Percentiles rank a stretch among this genome's conserved stretches.
These are phyloP conservation scores for Hycleus cichorii DNA, from an alignment of 1,140 invertebrate genomes.

Conservation along the genomic window DNA sequence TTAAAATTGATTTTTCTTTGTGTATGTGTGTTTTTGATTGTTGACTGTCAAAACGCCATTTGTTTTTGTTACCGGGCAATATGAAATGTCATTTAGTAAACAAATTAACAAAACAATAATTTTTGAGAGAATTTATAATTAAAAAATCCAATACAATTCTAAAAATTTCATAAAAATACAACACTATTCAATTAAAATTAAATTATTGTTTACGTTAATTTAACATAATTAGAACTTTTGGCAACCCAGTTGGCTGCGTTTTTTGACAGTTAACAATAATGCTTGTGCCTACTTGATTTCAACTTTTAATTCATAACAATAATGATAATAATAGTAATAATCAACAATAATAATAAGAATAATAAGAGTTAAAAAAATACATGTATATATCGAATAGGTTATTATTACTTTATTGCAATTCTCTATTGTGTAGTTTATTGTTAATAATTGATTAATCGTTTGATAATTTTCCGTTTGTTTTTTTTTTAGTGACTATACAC, in stretches of 20 bases:
- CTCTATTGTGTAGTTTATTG: background rate
- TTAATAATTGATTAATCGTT: background rate
- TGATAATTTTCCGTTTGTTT: background rate
- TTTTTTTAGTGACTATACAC: constrained; percentile 31
- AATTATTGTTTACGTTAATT: no score
- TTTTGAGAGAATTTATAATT: no score
- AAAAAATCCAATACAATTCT: background rate
- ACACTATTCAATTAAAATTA: no score
- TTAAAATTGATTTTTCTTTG: no score
- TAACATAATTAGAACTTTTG: no score
- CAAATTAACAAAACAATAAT: constrained; percentile 7
- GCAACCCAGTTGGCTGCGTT: no score
- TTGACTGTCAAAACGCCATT: constrained; percentile 33
- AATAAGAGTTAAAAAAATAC: background rate
- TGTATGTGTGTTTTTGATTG: no score
- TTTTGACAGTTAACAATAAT: no score
- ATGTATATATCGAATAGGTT: background rate
- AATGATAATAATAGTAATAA: background rate
- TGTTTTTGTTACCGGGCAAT: constrained; percentile 37
- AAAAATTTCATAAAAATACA: background rate
- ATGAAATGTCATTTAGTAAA: constrained; percentile 39
- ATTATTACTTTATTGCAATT: background rate
- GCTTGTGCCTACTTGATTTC: no score
- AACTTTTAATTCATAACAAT: background rate
- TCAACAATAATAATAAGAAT: constrained; percentile 1